Percentiles rank a stretch among this genome's conserved stretches.
These are phyloP conservation scores for Antechinus stuartii DNA, from an alignment of 2,113 vertebrate species.

Conservation along the genomic window DNA sequence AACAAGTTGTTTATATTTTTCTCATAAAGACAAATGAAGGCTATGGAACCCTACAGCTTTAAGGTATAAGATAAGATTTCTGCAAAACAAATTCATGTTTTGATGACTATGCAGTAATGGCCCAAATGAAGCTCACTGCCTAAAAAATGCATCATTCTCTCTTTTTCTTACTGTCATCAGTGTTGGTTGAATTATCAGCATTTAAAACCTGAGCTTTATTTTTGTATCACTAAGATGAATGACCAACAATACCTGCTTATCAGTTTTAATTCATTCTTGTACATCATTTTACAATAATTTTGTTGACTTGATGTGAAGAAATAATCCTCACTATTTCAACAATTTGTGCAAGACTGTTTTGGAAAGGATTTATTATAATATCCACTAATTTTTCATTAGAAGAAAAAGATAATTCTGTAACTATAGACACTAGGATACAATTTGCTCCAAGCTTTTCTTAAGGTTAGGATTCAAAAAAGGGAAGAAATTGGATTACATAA, in stretches of 20 bases:
- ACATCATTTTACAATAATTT: neutral
- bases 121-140: neutral
- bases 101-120: neutral
- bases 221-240: neutral
- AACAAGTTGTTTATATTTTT: conserved; percentile 39
- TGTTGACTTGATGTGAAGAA: neutral
- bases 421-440: neutral
- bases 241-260: neutral
- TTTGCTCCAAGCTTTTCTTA: neutral
- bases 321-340: conserved; percentile 5
- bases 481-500: neutral
- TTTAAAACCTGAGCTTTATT: conserved; percentile 9
- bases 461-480: neutral
- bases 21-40: conserved; percentile 25
- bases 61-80: neutral
- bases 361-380: neutral
- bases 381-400: neutral
- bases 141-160: neutral
- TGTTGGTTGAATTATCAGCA: neutral
- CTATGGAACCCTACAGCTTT: too few species aligned
- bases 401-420: neutral
- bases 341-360: conserved; percentile 27
- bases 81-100: neutral
- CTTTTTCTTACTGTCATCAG: neutral
- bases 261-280: conserved; percentile 15